Evolutionary conservation across 2,113 vertebrate species (phyloP).

Genomic region (Phainopepla nitens): DNA sequence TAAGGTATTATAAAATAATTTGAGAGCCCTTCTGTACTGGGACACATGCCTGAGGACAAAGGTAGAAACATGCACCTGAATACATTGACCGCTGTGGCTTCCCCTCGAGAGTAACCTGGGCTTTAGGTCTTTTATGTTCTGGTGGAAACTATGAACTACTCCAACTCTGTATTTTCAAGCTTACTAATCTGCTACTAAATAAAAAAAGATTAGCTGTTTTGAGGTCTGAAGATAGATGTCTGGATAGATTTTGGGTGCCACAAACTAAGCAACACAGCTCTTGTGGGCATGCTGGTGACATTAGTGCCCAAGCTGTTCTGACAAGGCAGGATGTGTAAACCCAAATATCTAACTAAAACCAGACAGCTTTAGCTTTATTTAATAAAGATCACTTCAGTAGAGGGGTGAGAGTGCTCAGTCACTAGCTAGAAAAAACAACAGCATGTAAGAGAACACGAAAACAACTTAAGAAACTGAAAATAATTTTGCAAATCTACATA

Average conservation of each 20-base stretch:
- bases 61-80: background rate
- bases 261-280: background rate
- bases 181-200: background rate
- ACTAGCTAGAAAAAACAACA: background rate
- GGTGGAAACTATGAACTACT: background rate
- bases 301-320: background rate
- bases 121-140: background rate
- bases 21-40: conserved; percentile 2
- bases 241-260: background rate
- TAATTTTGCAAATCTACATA: background rate
- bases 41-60: background rate
- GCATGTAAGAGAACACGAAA: background rate
- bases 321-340: background rate
- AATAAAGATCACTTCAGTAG: background rate
- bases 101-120: background rate
- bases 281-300: background rate
- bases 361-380: background rate
- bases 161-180: background rate
- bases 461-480: background rate
- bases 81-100: background rate
- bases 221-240: background rate
- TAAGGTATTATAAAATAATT: background rate
- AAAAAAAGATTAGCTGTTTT: background rate
- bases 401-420: background rate
- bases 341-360: background rate